Evolutionary conservation across 2,113 vertebrate genomes (phyloP).

Genomic region (Erythrolamprus reginae): DNA sequence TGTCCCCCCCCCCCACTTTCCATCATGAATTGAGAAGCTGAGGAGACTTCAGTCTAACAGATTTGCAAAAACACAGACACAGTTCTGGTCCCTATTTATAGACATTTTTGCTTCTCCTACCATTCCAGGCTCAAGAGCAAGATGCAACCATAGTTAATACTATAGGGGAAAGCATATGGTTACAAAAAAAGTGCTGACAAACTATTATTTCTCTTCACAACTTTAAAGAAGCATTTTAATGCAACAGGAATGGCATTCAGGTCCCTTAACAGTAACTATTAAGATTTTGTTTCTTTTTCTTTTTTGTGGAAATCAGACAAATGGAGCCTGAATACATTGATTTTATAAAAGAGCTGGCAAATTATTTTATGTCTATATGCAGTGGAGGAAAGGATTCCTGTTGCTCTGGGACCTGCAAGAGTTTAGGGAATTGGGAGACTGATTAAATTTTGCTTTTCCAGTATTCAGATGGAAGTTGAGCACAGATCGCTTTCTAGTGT

Average conservation of each 20-base stretch:
- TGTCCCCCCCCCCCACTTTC: not conserved
- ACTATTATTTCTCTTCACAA: not conserved
- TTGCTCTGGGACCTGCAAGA: not conserved
- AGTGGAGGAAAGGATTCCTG: not conserved
- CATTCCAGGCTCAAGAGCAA: not conserved
- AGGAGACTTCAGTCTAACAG: not conserved
- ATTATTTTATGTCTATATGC: not conserved
- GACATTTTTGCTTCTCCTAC: not conserved
- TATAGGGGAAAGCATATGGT: not conserved
- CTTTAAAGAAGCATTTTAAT: not conserved
- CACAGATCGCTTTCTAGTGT: not conserved
- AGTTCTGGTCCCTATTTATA: not conserved
- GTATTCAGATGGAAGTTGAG: not conserved
- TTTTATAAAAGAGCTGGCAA: not conserved
- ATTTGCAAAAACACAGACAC: not conserved
- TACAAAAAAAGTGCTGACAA: not conserved
- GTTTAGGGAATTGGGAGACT: not conserved
- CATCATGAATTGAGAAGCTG: not conserved
- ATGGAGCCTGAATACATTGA: not conserved
- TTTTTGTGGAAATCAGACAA: not conserved
- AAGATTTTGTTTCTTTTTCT: not conserved
- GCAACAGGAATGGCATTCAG: not conserved
- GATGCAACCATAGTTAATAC: not conserved
- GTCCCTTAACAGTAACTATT: not conserved
- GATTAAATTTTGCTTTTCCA: not conserved